Evolutionary conservation across 2,888 invertebrate genomes (phyloP), one percentile per base, ranked within the genome.

Genomic region (Adelognathus sp.): DNA sequence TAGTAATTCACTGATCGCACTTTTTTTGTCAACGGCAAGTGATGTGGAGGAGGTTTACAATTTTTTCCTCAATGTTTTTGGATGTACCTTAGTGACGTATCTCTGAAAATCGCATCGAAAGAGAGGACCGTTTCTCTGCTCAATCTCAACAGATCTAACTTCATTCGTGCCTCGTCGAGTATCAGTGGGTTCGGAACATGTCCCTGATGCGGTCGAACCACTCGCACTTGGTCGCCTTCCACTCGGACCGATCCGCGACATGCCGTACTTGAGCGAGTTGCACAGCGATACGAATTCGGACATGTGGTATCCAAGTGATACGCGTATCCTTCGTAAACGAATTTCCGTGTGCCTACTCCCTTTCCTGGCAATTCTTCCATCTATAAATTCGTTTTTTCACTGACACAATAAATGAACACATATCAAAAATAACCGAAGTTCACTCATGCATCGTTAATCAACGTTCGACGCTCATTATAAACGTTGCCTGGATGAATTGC

Each of bases 201-300:
- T 7, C 33, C 56, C 39, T 46, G 4, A 29, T 71, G 31, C 9
- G 39, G 36, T 29, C n/a, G 16, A 14, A 46, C 3, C 66, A 36
- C n/a, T 64, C 61, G 63, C 71, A 70, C 50, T 79, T 76, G 16
- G 54, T 31, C 27, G 75, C 16, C 44, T 46, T 72, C 11, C 64
- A 46, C 14, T 80, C 72, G 64, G 73, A 76, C 18, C 69, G 76
- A 18, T 52, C 61, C 60, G 73, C 64, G 11, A 69, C 52, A 70
- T 78, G 74, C 18, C 18, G 46, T 46, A 9, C 24, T 63, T 46
- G 63, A 44, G 29, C 63, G 63, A 24, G 21, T 46, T 16, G 63
- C 36, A 44, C 63, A 63, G 31, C 63, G 63, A 14, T 63, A 63
- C 11, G 31, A 46, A 46, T 46, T 63, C n/a, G 21, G 16, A 2